A percentile compares a stretch with the other conserved stretches of the same genome.
phyloP scores from a whole-genome alignment of 1,140 invertebrate genomes.

The Araneus ventricosus region DNA sequence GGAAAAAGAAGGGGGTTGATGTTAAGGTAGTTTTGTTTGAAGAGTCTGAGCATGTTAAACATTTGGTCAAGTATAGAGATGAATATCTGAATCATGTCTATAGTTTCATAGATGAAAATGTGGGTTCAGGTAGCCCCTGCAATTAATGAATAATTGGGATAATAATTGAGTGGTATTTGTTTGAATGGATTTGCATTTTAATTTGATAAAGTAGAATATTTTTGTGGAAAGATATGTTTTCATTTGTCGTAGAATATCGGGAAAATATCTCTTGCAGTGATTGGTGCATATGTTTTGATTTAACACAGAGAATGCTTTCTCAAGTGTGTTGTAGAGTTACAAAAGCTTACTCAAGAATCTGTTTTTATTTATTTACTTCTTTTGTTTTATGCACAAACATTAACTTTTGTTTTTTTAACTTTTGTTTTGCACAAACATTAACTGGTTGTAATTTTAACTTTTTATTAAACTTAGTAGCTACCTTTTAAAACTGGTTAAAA shows the following conservation, averaged over 20 bases:
- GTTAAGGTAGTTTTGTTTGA: slow-evolving; percentile 85
- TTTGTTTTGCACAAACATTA: background rate
- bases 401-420: too few relatives aligned
- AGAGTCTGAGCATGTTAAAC: slow-evolving; percentile 86
- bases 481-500: too few relatives aligned
- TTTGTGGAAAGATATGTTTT: background rate
- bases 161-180: slow-evolving; percentile 17
- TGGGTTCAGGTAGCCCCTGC: background rate
- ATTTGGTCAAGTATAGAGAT: slow-evolving; percentile 82
- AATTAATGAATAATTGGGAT: background rate
- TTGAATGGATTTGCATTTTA: background rate
- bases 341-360: background rate
- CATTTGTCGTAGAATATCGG: background rate
- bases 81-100: slow-evolving; percentile 84
- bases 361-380: background rate
- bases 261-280: background rate
- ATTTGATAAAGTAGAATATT: background rate
- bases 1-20: slow-evolving; percentile 83
- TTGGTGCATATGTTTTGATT: background rate
- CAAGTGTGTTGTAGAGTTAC: background rate
- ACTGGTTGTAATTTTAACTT: background rate
- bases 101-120: slow-evolving; percentile 82
- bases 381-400: background rate
- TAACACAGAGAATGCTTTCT: background rate
- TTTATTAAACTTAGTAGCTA: too few relatives aligned